Conservation (phyloP, 1,140 invertebrate species). For the Zaprionus inermis region DNA sequence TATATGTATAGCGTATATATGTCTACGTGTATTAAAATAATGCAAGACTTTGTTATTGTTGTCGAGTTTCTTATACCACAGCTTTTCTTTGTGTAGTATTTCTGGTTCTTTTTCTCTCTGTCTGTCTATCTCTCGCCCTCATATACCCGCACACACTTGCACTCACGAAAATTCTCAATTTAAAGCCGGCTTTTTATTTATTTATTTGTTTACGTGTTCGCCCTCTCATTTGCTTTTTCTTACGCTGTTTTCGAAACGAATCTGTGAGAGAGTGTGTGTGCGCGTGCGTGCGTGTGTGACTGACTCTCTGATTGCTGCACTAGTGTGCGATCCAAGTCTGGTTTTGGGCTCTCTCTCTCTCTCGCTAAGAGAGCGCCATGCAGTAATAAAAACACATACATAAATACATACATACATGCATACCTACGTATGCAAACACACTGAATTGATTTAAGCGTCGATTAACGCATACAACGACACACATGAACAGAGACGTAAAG, state of each 20-base stretch:
- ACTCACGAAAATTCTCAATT: conserved; percentile 53
- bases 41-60: conserved; percentile 20
- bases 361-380: conserved; percentile 25
- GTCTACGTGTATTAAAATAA: conserved; percentile 24
- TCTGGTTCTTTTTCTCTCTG: conserved; percentile 46
- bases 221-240: conserved; percentile 33
- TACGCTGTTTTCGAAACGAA: conserved; percentile 39
- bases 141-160: conserved; percentile 22
- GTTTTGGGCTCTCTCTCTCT: conserved; percentile 42
- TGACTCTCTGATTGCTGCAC: conserved; percentile 18
- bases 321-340: conserved; percentile 58
- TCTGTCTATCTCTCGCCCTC: conserved; percentile 38
- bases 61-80: conserved; percentile 21
- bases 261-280: conserved; percentile 38
- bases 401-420: conserved; percentile 15
- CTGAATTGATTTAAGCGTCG: conserved; percentile 76
- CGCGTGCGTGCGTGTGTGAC: conserved; percentile 14
- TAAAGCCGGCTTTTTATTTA: conserved; percentile 77
- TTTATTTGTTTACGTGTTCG: conserved; percentile 74
- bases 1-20: not conserved
- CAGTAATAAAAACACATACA: conserved; percentile 28
- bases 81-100: conserved; percentile 38
- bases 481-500: conserved; percentile 26
- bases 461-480: conserved; percentile 65
- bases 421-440: conserved; percentile 71